Evolutionary conservation across 2,888 invertebrate genomes (phyloP).

Genomic region (Drosophila melanosoma): DNA sequence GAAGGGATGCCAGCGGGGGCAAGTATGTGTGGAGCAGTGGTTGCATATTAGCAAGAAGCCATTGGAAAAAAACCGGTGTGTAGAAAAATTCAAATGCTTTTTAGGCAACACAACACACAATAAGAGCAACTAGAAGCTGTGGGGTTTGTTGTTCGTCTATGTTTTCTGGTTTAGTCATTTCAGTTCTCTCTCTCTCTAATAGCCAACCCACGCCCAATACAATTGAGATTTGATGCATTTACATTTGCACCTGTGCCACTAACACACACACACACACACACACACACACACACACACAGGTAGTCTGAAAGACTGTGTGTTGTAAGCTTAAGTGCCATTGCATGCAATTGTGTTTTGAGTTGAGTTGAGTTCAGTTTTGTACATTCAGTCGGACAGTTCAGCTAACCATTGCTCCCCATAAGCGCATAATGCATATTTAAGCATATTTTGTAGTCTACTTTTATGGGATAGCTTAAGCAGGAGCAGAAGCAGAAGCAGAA

Average conservation of each 20-base stretch:
- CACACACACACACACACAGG: slow-evolving; percentile 16
- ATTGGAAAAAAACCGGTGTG: slow-evolving; percentile 38
- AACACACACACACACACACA: slow-evolving; percentile 11
- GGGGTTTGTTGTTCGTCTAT: slow-evolving; percentile 11
- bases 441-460: slow-evolving; percentile 77
- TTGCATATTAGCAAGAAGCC: slow-evolving; percentile 65
- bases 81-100: slow-evolving; percentile 50
- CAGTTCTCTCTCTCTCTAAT: slow-evolving; percentile 32
- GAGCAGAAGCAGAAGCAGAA: not conserved
- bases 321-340: slow-evolving; percentile 80
- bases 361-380: slow-evolving; percentile 51
- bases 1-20: not conserved
- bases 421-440: slow-evolving; percentile 79
- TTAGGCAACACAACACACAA: slow-evolving; percentile 27
- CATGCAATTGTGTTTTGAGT: slow-evolving; percentile 74
- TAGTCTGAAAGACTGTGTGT: slow-evolving; percentile 48
- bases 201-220: slow-evolving; percentile 45
- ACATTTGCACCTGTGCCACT: slow-evolving; percentile 72
- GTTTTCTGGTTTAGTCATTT: slow-evolving; percentile 21
- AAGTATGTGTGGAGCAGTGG: slow-evolving; percentile 2
- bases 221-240: slow-evolving; percentile 75
- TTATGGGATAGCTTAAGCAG: slow-evolving; percentile 52
- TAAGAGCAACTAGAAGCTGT: not conserved
- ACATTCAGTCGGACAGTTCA: slow-evolving; percentile 31
- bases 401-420: slow-evolving; percentile 46